phyloP scores from a whole-genome alignment of 1,140 invertebrate species.

The Drosophila ohnishii region DNA sequence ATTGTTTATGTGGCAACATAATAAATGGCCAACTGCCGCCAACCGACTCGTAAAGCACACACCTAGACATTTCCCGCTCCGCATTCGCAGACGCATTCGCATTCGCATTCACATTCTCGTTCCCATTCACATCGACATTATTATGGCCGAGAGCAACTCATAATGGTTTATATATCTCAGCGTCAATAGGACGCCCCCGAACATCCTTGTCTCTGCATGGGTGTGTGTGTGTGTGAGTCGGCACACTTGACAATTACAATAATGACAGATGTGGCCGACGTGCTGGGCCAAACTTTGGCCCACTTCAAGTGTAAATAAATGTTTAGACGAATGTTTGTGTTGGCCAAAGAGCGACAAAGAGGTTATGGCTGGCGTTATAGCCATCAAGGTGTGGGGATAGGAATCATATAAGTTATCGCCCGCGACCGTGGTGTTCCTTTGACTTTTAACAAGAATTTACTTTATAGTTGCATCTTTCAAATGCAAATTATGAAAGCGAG shows the following conservation, averaged over 20 bases:
- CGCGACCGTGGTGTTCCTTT: background rate
- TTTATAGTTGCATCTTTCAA: background rate
- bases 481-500: no score
- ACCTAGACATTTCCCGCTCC: conserved; percentile 37
- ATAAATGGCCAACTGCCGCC: conserved; percentile 75
- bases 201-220: conserved; percentile 11
- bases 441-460: background rate
- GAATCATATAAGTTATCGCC: conserved; percentile 9
- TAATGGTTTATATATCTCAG: conserved; percentile 59
- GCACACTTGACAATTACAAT: conserved; percentile 62
- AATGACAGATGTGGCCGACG: conserved; percentile 67
- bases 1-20: conserved; percentile 80
- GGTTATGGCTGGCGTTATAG: conserved; percentile 10
- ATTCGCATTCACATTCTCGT: conserved; percentile 27
- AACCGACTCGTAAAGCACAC: conserved; percentile 72
- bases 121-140: conserved; percentile 52
- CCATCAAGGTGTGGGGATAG: conserved; percentile 2
- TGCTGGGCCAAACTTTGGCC: conserved; percentile 34
- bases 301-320: conserved; percentile 52
- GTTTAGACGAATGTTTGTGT: conserved; percentile 45
- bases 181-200: conserved; percentile 42
- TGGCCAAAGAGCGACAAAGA: conserved; percentile 18
- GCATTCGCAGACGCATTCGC: conserved; percentile 24
- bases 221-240: conserved; percentile 22
- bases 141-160: conserved; percentile 55